Evolutionary conservation across 2,113 vertebrate species (phyloP).

Genomic region (Nibea albiflora): DNA sequence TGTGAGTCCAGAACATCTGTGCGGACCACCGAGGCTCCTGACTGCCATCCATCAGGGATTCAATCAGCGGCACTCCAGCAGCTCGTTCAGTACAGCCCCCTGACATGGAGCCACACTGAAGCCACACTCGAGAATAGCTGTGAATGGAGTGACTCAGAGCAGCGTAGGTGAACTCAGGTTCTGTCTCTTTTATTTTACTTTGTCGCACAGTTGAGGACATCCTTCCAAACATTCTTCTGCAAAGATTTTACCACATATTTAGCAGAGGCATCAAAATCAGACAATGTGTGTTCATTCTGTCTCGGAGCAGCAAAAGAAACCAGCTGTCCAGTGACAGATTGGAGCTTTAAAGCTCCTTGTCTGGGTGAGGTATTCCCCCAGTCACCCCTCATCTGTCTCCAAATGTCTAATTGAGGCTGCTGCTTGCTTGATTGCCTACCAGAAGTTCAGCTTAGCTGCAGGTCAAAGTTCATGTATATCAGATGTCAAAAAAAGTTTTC

Average conservation of each 20-base stretch:
- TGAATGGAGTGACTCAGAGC: background rate
- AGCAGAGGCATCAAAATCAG: no score
- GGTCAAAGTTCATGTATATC: conserved; percentile 59
- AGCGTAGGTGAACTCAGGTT: background rate
- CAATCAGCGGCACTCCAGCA: conserved; percentile 43
- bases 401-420: conserved; percentile 43
- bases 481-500: conserved; percentile 30
- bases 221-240: background rate
- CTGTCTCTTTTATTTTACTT: background rate
- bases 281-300: background rate
- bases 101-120: conserved; percentile 4
- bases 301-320: background rate
- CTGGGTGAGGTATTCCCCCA: conserved; percentile 9
- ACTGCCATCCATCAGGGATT: conserved; percentile 32
- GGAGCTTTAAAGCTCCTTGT: conserved; percentile 8
- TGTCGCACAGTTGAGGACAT: background rate
- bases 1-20: background rate
- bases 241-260: no score
- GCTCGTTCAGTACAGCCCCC: conserved; percentile 10
- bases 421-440: conserved; percentile 53
- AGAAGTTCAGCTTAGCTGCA: conserved; percentile 49
- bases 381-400: conserved; percentile 27
- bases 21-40: conserved; percentile 16
- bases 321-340: background rate
- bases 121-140: background rate